Base-by-base conservation (phyloP, 1,140 invertebrate species). In the Caenorhabditis tropicalis region DNA sequence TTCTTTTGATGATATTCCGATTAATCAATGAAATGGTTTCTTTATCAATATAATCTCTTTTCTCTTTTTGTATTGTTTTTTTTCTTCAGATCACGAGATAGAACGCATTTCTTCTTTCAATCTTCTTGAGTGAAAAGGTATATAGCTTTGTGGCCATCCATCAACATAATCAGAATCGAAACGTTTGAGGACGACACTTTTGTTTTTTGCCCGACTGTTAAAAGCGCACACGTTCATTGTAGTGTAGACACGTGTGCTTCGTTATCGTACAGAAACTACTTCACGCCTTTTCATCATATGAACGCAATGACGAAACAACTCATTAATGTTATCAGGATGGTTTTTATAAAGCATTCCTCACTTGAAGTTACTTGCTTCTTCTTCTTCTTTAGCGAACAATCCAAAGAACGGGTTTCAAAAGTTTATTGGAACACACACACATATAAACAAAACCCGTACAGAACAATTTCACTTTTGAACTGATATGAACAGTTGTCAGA, bases 221-320 rank as follows among this genome's bases (percentile, higher is more conserved):
- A 74, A 74, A 74, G 33, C 36, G 65, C 65, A 43, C 58, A 33
- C 31, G 58, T 74, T 43, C n/a, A 74, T 7, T 74, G 65, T 74
- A 74, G 65, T 74, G 1, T 24, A 4, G 7, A 74, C 21, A 39
- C 58, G 58, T 65, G 58, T 21, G 31, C 0, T n/a, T n/a, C 43
- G 65, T 74, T 74, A 74, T 74, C 65, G n/a, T 27, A 24, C n/a
- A 12, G 15, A 56, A 56, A 19, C 21, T 5, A n/a, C 21, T 51
- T 51, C n/a, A 51, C 29, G 39, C 29, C 19, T 36, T 74, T 74
- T 33, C 65, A 74, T 74, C 65, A 74, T 74, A 74, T 74, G 24
- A 36, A 74, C 65, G 24, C n/a, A 21, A 21, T 74, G 65, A 74
- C 33, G 36, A 43, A 43, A 43, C 10, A 43, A 46, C 65, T 74